Conservation (phyloP, 2,888 invertebrate species). For the Andrena praecox region DNA sequence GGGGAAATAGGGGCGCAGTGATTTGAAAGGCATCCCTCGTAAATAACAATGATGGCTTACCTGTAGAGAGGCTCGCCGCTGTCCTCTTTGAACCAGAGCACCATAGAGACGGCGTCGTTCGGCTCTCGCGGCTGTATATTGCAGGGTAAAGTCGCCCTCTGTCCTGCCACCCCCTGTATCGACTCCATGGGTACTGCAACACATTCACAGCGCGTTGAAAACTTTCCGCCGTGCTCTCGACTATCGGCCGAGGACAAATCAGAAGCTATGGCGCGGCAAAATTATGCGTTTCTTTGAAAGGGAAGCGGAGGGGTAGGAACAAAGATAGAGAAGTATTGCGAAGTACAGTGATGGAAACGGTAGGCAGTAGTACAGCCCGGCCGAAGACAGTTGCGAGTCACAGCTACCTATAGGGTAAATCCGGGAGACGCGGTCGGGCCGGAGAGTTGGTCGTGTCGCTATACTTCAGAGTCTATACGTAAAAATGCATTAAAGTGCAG, state of each 20-base stretch:
- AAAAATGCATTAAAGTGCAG: too few relatives aligned
- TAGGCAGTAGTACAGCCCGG: background rate
- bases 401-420: too few relatives aligned
- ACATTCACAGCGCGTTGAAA: slow-evolving; percentile 58
- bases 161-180: slow-evolving; percentile 93
- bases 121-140: slow-evolving; percentile 93
- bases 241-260: slow-evolving; percentile 13
- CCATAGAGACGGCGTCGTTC: slow-evolving; percentile 95
- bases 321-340: background rate
- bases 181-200: slow-evolving; percentile 93
- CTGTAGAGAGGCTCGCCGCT: slow-evolving; percentile 92
- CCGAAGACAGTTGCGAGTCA: background rate
- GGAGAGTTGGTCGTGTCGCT: too few relatives aligned
- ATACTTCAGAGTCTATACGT: too few relatives aligned
- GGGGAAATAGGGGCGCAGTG: background rate
- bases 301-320: too few relatives aligned
- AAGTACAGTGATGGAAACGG: background rate
- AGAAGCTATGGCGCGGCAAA: slow-evolving; percentile 10
- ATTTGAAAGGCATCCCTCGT: slow-evolving; percentile 36
- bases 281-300: background rate
- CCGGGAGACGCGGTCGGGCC: too few relatives aligned
- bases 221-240: background rate
- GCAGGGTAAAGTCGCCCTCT: slow-evolving; percentile 94
- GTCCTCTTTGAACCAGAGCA: slow-evolving; percentile 95
- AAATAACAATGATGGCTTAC: slow-evolving; percentile 84